Evolutionary conservation across 2,113 vertebrate species (phyloP), one percentile per base, ranked within the genome.

Genomic region (Mormyrus lacerda): DNA sequence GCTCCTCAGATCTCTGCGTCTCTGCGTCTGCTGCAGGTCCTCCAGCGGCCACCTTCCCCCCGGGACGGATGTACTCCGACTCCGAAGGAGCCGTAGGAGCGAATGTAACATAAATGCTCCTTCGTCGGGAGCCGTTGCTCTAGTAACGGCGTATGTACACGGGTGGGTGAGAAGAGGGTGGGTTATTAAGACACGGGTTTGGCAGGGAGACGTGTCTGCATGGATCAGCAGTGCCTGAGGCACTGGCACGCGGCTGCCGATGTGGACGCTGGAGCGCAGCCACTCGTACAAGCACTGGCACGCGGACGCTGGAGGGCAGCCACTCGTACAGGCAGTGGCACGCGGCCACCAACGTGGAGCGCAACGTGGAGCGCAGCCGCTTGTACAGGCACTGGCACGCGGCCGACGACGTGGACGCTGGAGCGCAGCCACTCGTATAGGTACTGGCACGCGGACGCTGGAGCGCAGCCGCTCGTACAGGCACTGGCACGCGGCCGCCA

Each of bases 1-100:
- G 97, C 91, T 98, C 97, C 93, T 98, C 97, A 21, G 98, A 98
- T 93, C 98, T 98, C 94, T 97, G 97, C 0, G 97, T 98, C 98
- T 98, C 98, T 90, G 97, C 97, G n/a, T n/a, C 95, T 97, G 97
- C 11, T 98, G 97, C 19, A 98, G 92, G 94, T 98, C 98, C 95
- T 97, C 97, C 93, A 98, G 83, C 0, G 95, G 39, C 69, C 35
- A 39, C 95, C 45, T 96, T 95, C 91, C 96, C 96, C 50, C 96
- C 95, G 0, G 5, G 13, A 42, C 1, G 42, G n/a, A 50, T 21
- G 44, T 35, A 17, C 45, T 47, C 31, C 11, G 0, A 17, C 45
- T 47, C 31, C 11, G 0, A 79, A 73, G 6, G 42, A 15, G 53
- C 21, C 10, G 45, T 3, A 73, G 42, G 44, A 51, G 44, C 39